Evolutionary conservation across 2,797 vertebrate species (phyloP).

Genomic region (Semotilus atromaculatus): DNA sequence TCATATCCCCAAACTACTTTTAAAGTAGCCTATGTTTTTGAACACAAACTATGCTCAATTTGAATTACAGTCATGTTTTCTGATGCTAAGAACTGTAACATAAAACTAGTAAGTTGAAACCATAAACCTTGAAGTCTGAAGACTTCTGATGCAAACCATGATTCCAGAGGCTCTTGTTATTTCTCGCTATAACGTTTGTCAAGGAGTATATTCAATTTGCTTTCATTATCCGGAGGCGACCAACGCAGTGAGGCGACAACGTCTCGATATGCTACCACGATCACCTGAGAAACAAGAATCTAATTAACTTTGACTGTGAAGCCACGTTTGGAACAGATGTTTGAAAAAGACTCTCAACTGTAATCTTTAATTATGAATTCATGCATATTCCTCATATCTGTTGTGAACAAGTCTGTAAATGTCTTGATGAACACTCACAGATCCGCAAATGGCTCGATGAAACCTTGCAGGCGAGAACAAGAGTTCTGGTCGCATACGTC

Average conservation of each 20-base stretch:
- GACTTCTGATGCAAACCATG: background rate
- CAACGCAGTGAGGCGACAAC: conserved; percentile 37
- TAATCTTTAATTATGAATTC: conserved; percentile 49
- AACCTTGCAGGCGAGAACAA: conserved; percentile 20
- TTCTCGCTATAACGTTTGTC: conserved; percentile 7
- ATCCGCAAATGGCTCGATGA: conserved; percentile 34
- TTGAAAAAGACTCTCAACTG: conserved; percentile 48
- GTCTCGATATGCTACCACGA: conserved; percentile 51
- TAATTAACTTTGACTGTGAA: conserved; percentile 60
- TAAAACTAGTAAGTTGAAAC: conserved; percentile 33
- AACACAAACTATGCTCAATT: background rate
- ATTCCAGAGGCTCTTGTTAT: conserved; percentile 7
- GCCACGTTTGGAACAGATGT: conserved; percentile 58
- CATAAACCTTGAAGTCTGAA: conserved; percentile 15
- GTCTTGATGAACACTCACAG: conserved; percentile 47
- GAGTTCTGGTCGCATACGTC: background rate
- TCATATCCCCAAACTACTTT: conserved; percentile 2
- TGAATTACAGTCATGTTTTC: background rate
- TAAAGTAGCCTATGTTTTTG: background rate
- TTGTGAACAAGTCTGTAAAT: conserved; percentile 46
- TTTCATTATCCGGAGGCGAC: conserved; percentile 50
- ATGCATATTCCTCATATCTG: conserved; percentile 9
- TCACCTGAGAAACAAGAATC: conserved; percentile 58
- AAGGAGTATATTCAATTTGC: conserved; percentile 42
- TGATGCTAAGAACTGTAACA: background rate